phyloP scores from a whole-genome alignment of 2,888 invertebrate genomes.

The Archaeoteleia sp. region DNA sequence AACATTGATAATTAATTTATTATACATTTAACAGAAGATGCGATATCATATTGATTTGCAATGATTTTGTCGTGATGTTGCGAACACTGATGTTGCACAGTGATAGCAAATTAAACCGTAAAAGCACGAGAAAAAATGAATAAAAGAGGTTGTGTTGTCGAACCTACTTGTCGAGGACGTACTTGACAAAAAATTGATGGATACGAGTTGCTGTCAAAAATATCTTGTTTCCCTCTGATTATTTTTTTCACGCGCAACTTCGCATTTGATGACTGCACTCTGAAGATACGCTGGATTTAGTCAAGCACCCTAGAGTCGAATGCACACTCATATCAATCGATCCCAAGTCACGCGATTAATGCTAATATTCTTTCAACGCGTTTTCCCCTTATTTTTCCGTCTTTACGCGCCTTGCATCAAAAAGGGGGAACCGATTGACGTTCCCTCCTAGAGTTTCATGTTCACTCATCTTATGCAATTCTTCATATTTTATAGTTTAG shows the following conservation, averaged over 20 bases:
- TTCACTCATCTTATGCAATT: constrained; percentile 46
- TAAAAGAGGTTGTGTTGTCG: constrained; percentile 37
- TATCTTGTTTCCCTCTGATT: constrained; percentile 19
- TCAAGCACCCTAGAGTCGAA: constrained; percentile 51
- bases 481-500: constrained; percentile 42
- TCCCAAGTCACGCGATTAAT: constrained; percentile 48
- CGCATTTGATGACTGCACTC: constrained; percentile 33
- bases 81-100: no score
- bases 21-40: no score
- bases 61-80: no score
- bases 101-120: constrained; percentile 11
- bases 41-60: no score
- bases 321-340: constrained; percentile 48
- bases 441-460: constrained; percentile 14
- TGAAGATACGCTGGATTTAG: constrained; percentile 47
- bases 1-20: no score
- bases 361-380: constrained; percentile 35
- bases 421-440: constrained; percentile 16
- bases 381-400: constrained; percentile 1
- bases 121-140: constrained; percentile 22
- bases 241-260: constrained; percentile 30
- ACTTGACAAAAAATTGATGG: constrained; percentile 45
- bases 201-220: constrained; percentile 41
- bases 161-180: constrained; percentile 30
- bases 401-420: neutral